Conservation (phyloP, 2,797 vertebrate species). For the Pseudochromis fuscus region DNA sequence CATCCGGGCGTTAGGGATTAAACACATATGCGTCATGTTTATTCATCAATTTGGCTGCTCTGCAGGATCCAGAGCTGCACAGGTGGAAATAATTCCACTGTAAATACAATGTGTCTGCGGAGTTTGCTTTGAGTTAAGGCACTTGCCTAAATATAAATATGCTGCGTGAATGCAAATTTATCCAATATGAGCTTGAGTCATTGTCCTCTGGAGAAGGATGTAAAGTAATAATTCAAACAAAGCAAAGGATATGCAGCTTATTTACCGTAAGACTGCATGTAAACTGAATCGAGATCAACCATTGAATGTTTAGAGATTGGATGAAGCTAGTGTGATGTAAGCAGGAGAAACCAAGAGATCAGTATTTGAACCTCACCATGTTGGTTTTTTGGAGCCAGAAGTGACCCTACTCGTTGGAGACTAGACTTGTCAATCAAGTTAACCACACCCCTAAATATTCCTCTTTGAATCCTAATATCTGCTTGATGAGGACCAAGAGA, state of each 20-base stretch:
- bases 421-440: no score
- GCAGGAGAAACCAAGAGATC: no score
- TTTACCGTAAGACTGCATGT: not conserved
- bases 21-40: not conserved
- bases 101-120: conserved; percentile 14
- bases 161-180: not conserved
- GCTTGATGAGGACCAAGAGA: no score
- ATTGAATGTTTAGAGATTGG: not conserved
- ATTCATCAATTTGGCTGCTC: not conserved
- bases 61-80: not conserved
- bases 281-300: not conserved
- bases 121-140: not conserved
- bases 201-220: not conserved
- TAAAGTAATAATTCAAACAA: conserved; percentile 16
- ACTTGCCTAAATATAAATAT: not conserved
- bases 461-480: no score
- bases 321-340: no score
- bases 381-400: no score
- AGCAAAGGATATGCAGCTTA: conserved; percentile 12
- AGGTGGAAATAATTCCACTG: not conserved
- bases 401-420: no score
- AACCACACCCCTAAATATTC: no score
- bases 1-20: not conserved
- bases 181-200: conserved; percentile 2
- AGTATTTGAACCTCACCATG: no score